Evolutionary conservation across 35 echinoderm and acorn worm genomes (phyloP).

Genomic region (Apostichopus parvimensis): DNA sequence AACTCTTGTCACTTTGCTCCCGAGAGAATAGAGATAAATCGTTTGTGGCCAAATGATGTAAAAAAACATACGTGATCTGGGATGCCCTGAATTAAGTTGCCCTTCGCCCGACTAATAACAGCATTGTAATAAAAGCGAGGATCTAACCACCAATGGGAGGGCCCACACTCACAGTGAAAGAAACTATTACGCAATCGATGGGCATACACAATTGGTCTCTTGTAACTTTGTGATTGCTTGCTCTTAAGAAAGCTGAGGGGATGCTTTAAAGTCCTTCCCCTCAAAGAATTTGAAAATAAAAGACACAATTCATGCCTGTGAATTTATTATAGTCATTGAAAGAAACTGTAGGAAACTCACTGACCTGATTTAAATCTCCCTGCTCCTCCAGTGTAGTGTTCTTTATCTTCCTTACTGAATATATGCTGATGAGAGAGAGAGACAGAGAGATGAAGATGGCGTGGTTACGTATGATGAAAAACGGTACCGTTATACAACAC

Average conservation of each 20-base stretch:
- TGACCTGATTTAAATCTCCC: conserved; percentile 24
- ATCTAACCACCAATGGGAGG: too few species aligned
- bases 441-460: background rate
- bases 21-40: too few species aligned
- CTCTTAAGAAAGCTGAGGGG: background rate
- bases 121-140: too few species aligned
- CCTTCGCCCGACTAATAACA: too few species aligned
- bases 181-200: background rate
- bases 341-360: background rate
- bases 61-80: too few species aligned
- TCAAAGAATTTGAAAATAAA: background rate
- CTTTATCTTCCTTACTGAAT: background rate
- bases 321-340: background rate
- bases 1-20: too few species aligned
- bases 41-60: too few species aligned
- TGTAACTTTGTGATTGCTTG: background rate
- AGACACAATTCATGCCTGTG: background rate
- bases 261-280: background rate
- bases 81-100: too few species aligned
- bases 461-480: background rate
- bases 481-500: too few species aligned
- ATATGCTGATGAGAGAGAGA: background rate
- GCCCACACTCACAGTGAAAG: background rate
- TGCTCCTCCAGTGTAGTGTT: background rate
- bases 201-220: background rate